Evolutionary conservation across 1,140 invertebrate genomes (phyloP).

Genomic region (Delia radicum): DNA sequence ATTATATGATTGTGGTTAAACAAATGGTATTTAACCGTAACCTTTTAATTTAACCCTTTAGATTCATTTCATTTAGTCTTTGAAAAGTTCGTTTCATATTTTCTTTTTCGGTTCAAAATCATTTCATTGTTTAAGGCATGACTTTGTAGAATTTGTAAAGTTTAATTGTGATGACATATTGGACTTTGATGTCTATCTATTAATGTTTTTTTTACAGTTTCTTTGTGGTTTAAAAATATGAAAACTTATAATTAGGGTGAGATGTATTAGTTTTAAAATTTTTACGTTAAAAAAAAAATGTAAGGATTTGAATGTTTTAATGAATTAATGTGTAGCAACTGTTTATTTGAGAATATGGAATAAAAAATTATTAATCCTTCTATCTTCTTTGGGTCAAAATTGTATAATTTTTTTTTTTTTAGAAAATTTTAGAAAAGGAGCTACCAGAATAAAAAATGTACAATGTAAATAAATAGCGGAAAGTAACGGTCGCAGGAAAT

Average conservation of each 20-base stretch:
- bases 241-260: neutral
- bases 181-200: constrained; percentile 28
- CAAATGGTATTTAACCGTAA: constrained; percentile 28
- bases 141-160: constrained; percentile 21
- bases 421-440: no score
- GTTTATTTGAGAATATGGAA: no score
- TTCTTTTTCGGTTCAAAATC: neutral
- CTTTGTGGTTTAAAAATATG: neutral
- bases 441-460: no score
- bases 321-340: neutral
- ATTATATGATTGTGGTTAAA: constrained; percentile 26
- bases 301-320: neutral
- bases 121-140: constrained; percentile 16
- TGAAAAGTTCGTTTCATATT: constrained; percentile 9
- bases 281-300: neutral
- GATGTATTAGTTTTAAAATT: neutral
- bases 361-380: no score
- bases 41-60: constrained; percentile 8
- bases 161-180: constrained; percentile 28
- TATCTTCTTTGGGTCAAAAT: no score
- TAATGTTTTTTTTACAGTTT: constrained; percentile 1
- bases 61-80: neutral
- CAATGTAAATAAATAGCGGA: no score
- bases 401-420: no score
- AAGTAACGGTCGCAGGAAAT: no score